Conservation (phyloP, 2,888 invertebrate genomes). For the Cyclophora albipunctata region DNA sequence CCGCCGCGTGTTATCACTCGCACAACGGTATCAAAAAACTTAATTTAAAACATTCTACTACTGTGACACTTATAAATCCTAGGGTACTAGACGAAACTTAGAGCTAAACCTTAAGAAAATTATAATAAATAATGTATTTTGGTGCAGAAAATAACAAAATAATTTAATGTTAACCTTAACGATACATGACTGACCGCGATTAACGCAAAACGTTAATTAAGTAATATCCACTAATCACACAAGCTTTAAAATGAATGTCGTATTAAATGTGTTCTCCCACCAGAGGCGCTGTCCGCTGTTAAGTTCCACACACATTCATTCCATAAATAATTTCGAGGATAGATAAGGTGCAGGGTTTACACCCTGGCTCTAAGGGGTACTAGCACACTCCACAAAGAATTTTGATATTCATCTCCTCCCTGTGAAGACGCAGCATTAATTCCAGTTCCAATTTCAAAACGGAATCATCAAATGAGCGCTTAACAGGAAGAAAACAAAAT, state of each 20-base stretch:
- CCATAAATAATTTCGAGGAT: constrained; percentile 67
- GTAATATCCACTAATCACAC: constrained; percentile 65
- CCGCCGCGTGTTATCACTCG: constrained; percentile 41
- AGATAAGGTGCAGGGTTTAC: constrained; percentile 47
- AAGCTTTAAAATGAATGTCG: constrained; percentile 54
- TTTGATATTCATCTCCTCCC: constrained; percentile 24
- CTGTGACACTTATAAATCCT: constrained; percentile 70
- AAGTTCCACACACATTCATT: constrained; percentile 61
- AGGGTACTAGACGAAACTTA: constrained; percentile 71
- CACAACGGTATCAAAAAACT: constrained; percentile 59
- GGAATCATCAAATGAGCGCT: neutral
- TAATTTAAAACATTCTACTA: constrained; percentile 61
- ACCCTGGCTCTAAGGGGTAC: constrained; percentile 49
- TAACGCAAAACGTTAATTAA: constrained; percentile 42
- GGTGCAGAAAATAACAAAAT: constrained; percentile 60
- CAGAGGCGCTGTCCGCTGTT: constrained; percentile 8
- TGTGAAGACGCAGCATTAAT: neutral
- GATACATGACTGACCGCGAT: constrained; percentile 57
- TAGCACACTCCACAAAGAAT: constrained; percentile 58
- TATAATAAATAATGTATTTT: constrained; percentile 56
- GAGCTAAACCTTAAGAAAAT: constrained; percentile 57
- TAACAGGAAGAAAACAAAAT: neutral
- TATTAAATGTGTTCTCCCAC: constrained; percentile 33
- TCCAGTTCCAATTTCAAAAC: neutral
- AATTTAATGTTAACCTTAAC: constrained; percentile 47